These are phyloP conservation scores for Pasiphila rectangulata DNA, from an alignment of 2,888 invertebrate species.

Conservation along the genomic window DNA sequence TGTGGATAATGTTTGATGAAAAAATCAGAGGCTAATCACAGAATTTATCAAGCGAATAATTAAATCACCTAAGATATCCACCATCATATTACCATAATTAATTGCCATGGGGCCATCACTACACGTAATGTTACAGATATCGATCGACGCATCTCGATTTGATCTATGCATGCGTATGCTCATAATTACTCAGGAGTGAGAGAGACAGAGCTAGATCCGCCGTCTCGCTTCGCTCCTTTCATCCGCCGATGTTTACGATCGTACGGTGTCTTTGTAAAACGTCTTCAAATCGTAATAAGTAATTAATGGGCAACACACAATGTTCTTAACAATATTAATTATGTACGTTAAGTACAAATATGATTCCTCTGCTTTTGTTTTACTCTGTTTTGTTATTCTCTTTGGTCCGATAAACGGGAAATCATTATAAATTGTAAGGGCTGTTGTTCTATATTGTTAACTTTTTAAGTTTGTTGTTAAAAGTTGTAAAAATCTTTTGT, in stretches of 20 bases:
- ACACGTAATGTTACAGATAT: conserved; percentile 57
- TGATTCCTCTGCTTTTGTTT: conserved; percentile 36
- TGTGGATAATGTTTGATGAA: too few species aligned
- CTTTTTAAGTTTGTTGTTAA: too few species aligned
- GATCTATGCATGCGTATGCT: conserved; percentile 76
- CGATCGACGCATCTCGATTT: conserved; percentile 74
- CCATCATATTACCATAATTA: conserved; percentile 46
- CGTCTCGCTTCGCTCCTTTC: conserved; percentile 48
- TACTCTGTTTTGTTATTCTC: background rate
- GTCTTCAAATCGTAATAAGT: conserved; percentile 64
- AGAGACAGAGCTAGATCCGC: conserved; percentile 30
- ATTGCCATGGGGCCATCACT: conserved; percentile 53
- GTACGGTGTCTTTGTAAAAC: conserved; percentile 61
- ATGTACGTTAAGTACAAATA: conserved; percentile 62
- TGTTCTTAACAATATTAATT: conserved; percentile 17
- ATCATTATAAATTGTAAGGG: too few species aligned
- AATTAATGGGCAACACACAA: conserved; percentile 62
- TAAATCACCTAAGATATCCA: conserved; percentile 11
- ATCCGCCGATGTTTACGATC: conserved; percentile 76
- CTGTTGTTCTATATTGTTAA: too few species aligned
- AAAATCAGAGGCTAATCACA: too few species aligned
- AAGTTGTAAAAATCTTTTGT: too few species aligned
- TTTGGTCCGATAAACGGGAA: too few species aligned
- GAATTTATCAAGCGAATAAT: conserved; percentile 10
- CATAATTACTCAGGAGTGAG: conserved; percentile 60